phyloP scores from a whole-genome alignment of 92 coral and sea anemone species.

The Zoanthus solanderi region DNA sequence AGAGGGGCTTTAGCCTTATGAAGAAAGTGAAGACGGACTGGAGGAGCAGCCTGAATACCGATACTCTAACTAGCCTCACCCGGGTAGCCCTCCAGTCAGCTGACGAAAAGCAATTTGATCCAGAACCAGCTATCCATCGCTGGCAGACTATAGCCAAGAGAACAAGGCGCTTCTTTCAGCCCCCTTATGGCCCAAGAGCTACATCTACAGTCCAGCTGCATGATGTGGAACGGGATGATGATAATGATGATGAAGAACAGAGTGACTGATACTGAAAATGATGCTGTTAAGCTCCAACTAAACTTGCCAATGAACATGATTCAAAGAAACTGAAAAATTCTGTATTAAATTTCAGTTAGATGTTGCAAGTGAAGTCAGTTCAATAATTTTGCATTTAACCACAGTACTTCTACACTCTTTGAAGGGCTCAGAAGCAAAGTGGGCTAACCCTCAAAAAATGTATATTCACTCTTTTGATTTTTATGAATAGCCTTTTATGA shows the following conservation, averaged over 20 bases:
- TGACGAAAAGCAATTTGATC: too few species aligned
- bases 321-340: background rate
- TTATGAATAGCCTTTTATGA: background rate
- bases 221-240: background rate
- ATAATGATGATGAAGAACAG: background rate
- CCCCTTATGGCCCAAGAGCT: conserved; percentile 7
- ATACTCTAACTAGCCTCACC: conserved; percentile 37
- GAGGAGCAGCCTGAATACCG: conserved; percentile 34
- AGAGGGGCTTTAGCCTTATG: conserved; percentile 37
- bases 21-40: conserved; percentile 45
- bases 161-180: background rate
- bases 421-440: too few species aligned
- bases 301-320: background rate
- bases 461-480: too few species aligned
- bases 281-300: background rate
- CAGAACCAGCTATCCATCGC: too few species aligned
- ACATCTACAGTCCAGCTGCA: background rate
- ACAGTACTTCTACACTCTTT: background rate
- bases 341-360: background rate
- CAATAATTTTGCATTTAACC: background rate
- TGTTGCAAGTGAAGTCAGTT: background rate
- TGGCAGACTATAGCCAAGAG: background rate
- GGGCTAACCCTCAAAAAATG: too few species aligned
- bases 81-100: conserved; percentile 30
- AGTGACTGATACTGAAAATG: background rate